These are phyloP conservation scores for Apis dorsata DNA, from an alignment of 1,140 invertebrate genomes.

Conservation along the genomic window DNA sequence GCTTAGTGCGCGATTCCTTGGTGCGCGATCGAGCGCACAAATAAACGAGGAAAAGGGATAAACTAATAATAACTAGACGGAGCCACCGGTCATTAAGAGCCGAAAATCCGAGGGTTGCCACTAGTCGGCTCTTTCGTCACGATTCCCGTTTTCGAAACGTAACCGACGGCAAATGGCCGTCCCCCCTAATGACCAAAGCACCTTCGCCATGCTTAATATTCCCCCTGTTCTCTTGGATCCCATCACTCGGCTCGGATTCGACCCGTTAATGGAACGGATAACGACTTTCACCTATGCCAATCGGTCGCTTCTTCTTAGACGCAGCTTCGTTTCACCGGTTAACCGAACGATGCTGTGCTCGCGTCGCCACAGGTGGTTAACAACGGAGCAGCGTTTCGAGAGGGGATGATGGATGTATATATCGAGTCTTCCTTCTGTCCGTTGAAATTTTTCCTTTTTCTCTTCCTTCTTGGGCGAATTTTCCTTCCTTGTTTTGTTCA, in stretches of 20 bases:
- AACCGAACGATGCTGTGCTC: background rate
- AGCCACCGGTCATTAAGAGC: background rate
- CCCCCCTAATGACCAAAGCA: conserved; percentile 39
- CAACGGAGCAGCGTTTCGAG: background rate
- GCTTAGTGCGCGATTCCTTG: background rate
- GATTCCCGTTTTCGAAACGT: conserved; percentile 49
- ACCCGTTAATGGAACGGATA: conserved; percentile 43
- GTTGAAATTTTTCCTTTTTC: no score
- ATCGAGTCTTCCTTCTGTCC: no score
- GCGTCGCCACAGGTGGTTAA: conserved; percentile 38
- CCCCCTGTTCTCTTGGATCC: conserved; percentile 24
- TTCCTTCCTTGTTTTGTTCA: no score
- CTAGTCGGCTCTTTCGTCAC: conserved; percentile 26
- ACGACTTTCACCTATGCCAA: conserved; percentile 48
- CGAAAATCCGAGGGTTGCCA: background rate
- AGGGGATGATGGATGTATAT: conserved; percentile 22
- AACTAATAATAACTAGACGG: background rate
- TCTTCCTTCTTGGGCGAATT: no score
- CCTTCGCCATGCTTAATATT: conserved; percentile 34
- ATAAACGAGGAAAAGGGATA: background rate
- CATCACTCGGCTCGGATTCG: conserved; percentile 13
- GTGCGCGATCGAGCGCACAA: background rate
- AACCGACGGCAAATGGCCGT: conserved; percentile 31
- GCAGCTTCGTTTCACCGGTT: background rate
- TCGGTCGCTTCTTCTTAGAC: background rate